These are phyloP conservation scores for Hystrix cristata DNA, from an alignment of 2,113 vertebrate species.

Conservation along the genomic window DNA sequence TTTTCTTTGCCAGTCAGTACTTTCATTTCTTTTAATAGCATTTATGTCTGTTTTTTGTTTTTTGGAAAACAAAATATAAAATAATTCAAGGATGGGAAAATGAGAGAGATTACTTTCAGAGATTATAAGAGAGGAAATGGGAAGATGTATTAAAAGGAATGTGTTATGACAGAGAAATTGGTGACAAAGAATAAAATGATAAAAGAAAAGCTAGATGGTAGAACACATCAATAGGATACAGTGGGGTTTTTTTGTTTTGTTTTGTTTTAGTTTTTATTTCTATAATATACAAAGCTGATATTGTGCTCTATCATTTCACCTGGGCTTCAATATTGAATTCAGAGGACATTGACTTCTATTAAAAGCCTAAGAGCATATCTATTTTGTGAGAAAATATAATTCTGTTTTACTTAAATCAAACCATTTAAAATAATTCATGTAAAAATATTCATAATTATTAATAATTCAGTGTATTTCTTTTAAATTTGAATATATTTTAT, in stretches of 20 bases:
- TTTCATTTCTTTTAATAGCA: background rate
- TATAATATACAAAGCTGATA: background rate
- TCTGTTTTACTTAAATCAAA: background rate
- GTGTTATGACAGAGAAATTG: background rate
- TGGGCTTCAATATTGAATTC: background rate
- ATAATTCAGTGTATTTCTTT: background rate
- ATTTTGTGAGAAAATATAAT: background rate
- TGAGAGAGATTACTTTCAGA: background rate
- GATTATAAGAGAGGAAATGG: background rate
- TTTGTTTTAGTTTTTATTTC: background rate
- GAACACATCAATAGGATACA: background rate
- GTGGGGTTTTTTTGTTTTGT: no score
- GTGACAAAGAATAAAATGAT: background rate
- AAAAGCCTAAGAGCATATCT: background rate
- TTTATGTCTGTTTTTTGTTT: background rate
- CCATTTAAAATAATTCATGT: background rate
- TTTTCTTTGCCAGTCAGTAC: background rate
- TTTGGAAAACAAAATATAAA: background rate
- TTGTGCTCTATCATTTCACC: background rate
- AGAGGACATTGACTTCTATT: background rate
- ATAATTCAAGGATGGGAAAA: background rate
- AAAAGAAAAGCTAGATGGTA: background rate
- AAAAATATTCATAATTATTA: background rate
- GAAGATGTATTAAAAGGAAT: background rate
- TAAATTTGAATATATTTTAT: background rate